Evolutionary conservation across 1,140 invertebrate genomes (phyloP).

Genomic region (Diplogasteroides magnus): DNA sequence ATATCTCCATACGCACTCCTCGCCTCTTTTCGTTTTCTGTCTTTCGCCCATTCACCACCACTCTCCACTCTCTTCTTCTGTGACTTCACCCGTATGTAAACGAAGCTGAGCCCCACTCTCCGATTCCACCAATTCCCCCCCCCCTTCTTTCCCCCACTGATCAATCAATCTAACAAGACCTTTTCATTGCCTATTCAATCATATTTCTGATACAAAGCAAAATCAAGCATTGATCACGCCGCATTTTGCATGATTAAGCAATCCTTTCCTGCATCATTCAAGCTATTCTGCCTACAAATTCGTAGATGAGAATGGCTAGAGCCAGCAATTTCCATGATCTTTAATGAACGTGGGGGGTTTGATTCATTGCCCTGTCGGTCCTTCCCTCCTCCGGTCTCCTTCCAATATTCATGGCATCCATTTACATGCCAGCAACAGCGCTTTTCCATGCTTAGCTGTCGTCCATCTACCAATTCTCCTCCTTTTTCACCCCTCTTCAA

Average conservation of each 20-base stretch:
- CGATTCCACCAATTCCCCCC: background rate
- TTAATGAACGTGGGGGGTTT: no score
- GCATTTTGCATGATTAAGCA: no score
- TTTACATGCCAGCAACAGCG: no score
- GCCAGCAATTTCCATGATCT: no score
- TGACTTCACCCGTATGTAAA: background rate
- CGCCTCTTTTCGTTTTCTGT: background rate
- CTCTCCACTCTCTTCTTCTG: no score
- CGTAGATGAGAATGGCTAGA: no score
- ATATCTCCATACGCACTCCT: background rate
- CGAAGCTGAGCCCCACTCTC: background rate
- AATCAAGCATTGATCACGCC: no score
- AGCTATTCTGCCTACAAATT: no score
- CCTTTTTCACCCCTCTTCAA: background rate
- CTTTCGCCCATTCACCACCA: background rate
- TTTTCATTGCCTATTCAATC: no score
- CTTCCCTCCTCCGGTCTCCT: background rate
- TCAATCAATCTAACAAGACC: background rate
- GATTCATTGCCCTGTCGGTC: background rate
- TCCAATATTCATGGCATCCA: background rate
- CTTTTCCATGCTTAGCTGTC: no score
- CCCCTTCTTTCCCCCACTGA: background rate
- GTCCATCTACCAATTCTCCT: background rate
- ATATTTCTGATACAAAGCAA: no score
- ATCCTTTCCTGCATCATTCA: no score